Conservation (phyloP, 1,140 invertebrate genomes). For the Apis florea region DNA sequence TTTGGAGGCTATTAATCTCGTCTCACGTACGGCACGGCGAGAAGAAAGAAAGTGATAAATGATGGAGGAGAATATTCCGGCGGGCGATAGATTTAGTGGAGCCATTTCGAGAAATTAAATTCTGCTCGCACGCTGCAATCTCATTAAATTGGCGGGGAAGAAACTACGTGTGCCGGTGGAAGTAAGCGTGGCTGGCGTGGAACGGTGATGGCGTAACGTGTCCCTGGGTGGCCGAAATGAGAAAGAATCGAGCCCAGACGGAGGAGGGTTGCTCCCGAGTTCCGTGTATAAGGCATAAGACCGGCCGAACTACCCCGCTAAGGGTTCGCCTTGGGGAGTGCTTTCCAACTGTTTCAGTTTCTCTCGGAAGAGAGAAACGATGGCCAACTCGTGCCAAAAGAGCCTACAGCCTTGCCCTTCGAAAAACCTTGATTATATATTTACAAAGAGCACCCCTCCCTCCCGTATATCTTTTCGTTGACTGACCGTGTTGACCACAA, state of each 20-base stretch:
- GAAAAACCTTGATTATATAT: constrained; percentile 44
- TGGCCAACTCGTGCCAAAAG: constrained; percentile 9
- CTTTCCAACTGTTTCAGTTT: constrained; percentile 57
- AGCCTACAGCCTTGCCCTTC: constrained; percentile 19
- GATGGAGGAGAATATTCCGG: background rate
- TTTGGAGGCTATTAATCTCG: background rate
- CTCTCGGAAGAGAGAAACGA: constrained; percentile 49
- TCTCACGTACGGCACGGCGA: background rate
- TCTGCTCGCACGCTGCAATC: constrained; percentile 30
- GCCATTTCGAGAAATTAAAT: constrained; percentile 46
- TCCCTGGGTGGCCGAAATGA: constrained; percentile 61
- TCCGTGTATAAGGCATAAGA: constrained; percentile 59
- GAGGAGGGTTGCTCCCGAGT: constrained; percentile 27
- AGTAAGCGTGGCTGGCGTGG: no score
- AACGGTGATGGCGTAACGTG: constrained; percentile 53
- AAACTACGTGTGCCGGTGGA: constrained; percentile 39
- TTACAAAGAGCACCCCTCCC: background rate
- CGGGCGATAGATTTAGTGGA: constrained; percentile 17
- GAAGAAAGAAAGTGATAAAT: background rate
- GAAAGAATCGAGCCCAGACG: constrained; percentile 61
- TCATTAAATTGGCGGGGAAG: constrained; percentile 37
- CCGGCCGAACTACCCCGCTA: constrained; percentile 41
- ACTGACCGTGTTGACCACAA: no score
- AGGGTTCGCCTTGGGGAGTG: constrained; percentile 54
- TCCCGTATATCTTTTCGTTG: background rate